These are phyloP conservation scores for Cettia cetti DNA, from an alignment of 2,113 vertebrate species.

Conservation along the genomic window DNA sequence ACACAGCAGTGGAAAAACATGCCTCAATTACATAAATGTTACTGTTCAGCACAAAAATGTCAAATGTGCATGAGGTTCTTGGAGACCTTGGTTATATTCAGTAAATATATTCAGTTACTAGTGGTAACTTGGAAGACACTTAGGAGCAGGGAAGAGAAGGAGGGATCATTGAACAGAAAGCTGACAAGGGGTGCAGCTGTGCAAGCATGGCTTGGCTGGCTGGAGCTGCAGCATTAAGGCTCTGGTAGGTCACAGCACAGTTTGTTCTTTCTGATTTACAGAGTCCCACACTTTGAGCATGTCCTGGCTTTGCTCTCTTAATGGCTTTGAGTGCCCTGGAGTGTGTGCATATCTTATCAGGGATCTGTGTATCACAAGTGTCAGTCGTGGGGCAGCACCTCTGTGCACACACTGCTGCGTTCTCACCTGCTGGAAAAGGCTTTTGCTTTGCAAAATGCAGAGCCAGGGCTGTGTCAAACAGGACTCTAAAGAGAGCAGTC, in stretches of 20 bases:
- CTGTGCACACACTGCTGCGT: not conserved
- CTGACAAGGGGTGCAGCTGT: not conserved
- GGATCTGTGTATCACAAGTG: fast-evolving
- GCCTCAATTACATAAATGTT: not conserved
- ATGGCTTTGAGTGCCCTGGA: not conserved
- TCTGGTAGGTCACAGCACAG: not conserved
- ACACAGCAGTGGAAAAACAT: not conserved
- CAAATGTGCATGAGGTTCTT: not conserved
- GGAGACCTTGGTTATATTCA: not conserved
- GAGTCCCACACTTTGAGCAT: not conserved
- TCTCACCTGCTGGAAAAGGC: not conserved
- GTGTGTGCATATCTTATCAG: not conserved
- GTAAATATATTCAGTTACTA: conserved; percentile 30
- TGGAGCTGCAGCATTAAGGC: not conserved
- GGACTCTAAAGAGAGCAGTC: not conserved
- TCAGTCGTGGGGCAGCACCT: not conserved
- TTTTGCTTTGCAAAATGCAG: not conserved
- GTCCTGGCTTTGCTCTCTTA: not conserved
- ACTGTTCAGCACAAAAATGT: not conserved
- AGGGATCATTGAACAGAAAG: not conserved
- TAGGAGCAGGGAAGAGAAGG: not conserved
- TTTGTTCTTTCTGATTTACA: not conserved
- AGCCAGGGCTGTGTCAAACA: not conserved
- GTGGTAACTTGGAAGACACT: conserved; percentile 1
- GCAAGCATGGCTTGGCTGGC: not conserved